Conservation (phyloP, 2,113 vertebrate species). For the Mustelus asterias region DNA sequence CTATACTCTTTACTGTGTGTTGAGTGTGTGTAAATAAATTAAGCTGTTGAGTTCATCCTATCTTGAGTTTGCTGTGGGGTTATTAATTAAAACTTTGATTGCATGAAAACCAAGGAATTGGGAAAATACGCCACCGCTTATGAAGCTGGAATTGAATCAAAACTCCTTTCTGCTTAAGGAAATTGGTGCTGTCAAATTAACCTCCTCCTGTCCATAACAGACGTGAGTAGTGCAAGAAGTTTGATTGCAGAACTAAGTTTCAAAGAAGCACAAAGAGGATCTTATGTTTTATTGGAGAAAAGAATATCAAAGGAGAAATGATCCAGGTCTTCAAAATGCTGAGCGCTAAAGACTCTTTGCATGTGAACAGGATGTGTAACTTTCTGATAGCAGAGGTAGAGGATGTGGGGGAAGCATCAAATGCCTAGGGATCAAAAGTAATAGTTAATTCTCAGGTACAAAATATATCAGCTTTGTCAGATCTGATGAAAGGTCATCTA, state of each 20-base stretch:
- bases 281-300: not conserved
- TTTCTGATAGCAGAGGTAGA: not conserved
- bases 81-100: too few relatives aligned
- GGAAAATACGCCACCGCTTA: too few relatives aligned
- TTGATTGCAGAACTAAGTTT: not conserved
- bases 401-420: not conserved
- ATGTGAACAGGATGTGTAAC: not conserved
- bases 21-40: too few relatives aligned
- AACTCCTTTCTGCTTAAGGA: too few relatives aligned
- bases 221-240: not conserved
- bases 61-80: too few relatives aligned
- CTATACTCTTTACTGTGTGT: too few relatives aligned
- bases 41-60: too few relatives aligned
- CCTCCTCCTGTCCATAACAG: too few relatives aligned
- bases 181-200: too few relatives aligned
- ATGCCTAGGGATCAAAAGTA: not conserved
- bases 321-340: not conserved
- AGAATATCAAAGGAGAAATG: not conserved
- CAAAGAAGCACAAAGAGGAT: not conserved
- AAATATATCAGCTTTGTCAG: not conserved
- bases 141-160: too few relatives aligned
- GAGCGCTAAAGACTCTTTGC: not conserved
- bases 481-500: too few relatives aligned
- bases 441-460: not conserved
- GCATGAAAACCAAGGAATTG: too few relatives aligned